Evolutionary conservation across 2,888 invertebrate species (phyloP), one percentile per base, ranked within the genome.

Genomic region (Junonia oenone): DNA sequence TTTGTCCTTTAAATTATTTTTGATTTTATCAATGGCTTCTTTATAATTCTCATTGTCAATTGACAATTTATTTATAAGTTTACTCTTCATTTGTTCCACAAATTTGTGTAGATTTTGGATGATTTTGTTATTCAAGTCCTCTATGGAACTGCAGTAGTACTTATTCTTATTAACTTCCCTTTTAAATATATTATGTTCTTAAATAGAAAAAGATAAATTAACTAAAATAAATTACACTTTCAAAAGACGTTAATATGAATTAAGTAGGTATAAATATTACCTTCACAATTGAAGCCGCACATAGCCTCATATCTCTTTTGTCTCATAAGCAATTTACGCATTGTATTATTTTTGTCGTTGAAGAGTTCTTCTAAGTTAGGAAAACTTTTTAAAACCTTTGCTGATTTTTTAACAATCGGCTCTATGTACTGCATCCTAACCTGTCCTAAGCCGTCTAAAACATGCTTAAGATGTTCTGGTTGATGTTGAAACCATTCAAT

Each of bases 381-480:
- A 27, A 67, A 61, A 35, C 68, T 52, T 9, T 66, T 45, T 8
- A 76, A 45, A 19, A 59, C 37, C 1, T 13, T 8, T 3, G 38
- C 56, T 19, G 68, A 50, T 26, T 58, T 51, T n/a, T 61, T 40
- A 2, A 72, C 60, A 1, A 51, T 15, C 6, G 68, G 69, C 45
- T 68, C 63, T 37, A 78, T 58, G 14, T 50, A 35, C 3, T 58
- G 15, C 13, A 31, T 33, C 4, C 68, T 67, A 0, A 53, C 55
- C 4, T 29, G n/a, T 2, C 49, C 53, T n/a, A 79, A 59, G 37
- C 69, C 66, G n/a, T 70, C 48, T 17, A 82, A 35, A 19, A 76
- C 63, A 51, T 81, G 67, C 51, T 66, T 63, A n/a, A 81, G 63
- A 66, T 78, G 76, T 26, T 58, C 37, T 1, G 78, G 75, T 2